Conservation (phyloP, 2,797 vertebrate species). For the Takifugu rubripes region DNA sequence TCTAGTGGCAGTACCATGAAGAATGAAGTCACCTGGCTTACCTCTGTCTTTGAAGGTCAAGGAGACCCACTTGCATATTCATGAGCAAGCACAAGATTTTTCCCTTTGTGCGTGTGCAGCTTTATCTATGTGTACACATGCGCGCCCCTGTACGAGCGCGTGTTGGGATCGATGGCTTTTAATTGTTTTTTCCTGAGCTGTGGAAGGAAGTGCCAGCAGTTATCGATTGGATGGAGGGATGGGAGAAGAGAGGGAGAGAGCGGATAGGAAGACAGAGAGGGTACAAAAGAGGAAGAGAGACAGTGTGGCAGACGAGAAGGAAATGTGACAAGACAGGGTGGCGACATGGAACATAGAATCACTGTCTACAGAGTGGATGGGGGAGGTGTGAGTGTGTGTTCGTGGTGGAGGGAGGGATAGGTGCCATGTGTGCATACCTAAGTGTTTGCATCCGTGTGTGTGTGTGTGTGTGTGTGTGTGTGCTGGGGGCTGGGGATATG, state of each 20-base stretch:
- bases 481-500: slow-evolving; percentile 44
- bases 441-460: slow-evolving; percentile 17
- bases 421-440: slow-evolving; percentile 33
- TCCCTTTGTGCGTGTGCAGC: slow-evolving; percentile 20
- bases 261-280: slow-evolving; percentile 48
- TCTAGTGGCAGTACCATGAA: slow-evolving; percentile 72
- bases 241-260: slow-evolving; percentile 40
- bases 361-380: slow-evolving; percentile 63
- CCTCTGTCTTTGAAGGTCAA: slow-evolving; percentile 93
- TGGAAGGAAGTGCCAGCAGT: slow-evolving; percentile 95
- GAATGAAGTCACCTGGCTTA: slow-evolving; percentile 86
- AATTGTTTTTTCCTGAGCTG: slow-evolving; percentile 99
- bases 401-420: slow-evolving; percentile 12
- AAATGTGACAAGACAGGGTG: slow-evolving; percentile 82
- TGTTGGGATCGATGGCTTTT: slow-evolving; percentile 92
- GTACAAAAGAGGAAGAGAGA: slow-evolving; percentile 65
- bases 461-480: slow-evolving; percentile 25
- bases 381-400: slow-evolving; percentile 22
- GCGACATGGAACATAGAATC: slow-evolving; percentile 79
- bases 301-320: slow-evolving; percentile 76
- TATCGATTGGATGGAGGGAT: slow-evolving; percentile 77
- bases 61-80: slow-evolving; percentile 99
- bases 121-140: slow-evolving; percentile 32
- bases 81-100: slow-evolving; percentile 67
- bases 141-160: slow-evolving; percentile 40